These are phyloP conservation scores for Lutjanus erythropterus DNA, from an alignment of 2,113 vertebrate genomes.

Conservation along the genomic window DNA sequence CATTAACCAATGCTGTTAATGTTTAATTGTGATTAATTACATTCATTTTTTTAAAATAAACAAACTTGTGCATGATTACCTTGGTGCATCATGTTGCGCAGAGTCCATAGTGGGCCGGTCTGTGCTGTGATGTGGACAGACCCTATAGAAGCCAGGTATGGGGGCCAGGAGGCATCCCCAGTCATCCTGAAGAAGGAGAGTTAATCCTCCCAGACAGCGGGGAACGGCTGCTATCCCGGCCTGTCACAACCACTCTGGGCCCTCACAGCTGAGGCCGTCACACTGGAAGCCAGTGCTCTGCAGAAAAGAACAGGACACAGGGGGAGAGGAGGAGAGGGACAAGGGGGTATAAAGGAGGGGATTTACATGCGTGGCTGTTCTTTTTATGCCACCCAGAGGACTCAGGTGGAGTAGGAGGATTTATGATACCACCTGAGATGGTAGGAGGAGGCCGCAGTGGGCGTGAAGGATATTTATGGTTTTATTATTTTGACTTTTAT, in stretches of 20 bases:
- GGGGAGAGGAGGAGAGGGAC: slow-evolving; percentile 28
- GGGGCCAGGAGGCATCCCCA: slow-evolving; percentile 49
- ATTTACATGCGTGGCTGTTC: slow-evolving; percentile 64
- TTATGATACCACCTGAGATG: slow-evolving; percentile 39
- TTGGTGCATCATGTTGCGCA: background rate
- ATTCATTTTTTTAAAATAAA: background rate
- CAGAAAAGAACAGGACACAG: slow-evolving; percentile 38
- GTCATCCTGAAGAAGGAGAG: slow-evolving; percentile 52
- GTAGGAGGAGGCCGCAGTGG: slow-evolving; percentile 2
- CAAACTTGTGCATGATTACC: background rate
- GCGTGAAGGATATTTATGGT: slow-evolving; percentile 42
- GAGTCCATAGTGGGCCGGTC: background rate
- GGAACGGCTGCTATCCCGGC: slow-evolving; percentile 74
- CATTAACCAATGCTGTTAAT: background rate
- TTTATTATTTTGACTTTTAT: slow-evolving; percentile 56
- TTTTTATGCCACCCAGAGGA: slow-evolving; percentile 66
- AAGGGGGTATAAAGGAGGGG: slow-evolving; percentile 37
- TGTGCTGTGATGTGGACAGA: slow-evolving; percentile 3
- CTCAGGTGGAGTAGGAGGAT: slow-evolving; percentile 51
- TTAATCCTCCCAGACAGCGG: slow-evolving; percentile 78
- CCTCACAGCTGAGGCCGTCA: slow-evolving; percentile 71
- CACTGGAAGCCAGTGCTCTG: slow-evolving; percentile 39
- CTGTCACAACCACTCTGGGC: slow-evolving; percentile 80
- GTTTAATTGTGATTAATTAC: background rate
- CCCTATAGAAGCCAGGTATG: slow-evolving; percentile 48